phyloP scores from a whole-genome alignment of 1,140 invertebrate genomes.

The Leucophenga varia region DNA sequence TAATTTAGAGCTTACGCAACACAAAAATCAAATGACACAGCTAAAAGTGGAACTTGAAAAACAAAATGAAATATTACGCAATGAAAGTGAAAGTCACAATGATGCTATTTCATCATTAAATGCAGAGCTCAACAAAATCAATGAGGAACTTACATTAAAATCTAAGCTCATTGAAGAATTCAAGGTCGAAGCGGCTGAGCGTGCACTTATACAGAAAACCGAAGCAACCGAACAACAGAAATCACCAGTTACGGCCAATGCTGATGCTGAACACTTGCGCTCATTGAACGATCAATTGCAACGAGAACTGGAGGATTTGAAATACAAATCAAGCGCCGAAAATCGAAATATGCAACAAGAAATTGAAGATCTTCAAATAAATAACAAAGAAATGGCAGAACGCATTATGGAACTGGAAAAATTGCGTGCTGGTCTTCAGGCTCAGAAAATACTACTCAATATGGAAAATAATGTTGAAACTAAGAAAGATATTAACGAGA shows the following conservation, averaged over 20 bases:
- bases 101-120: conserved; percentile 13
- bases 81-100: not conserved
- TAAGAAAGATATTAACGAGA: conserved; percentile 7
- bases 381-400: conserved; percentile 44
- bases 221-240: conserved; percentile 6
- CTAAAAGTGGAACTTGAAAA: not conserved
- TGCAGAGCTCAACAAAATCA: conserved; percentile 14
- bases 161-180: conserved; percentile 19
- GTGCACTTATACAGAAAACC: not conserved
- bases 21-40: too few relatives aligned
- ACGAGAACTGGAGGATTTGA: conserved; percentile 43
- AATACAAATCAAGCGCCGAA: conserved; percentile 32
- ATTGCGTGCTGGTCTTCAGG: conserved; percentile 34
- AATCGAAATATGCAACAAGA: conserved; percentile 46
- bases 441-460: conserved; percentile 33
- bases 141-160: conserved; percentile 12
- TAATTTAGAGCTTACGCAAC: too few relatives aligned
- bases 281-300: conserved; percentile 41
- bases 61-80: conserved; percentile 13
- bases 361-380: conserved; percentile 45
- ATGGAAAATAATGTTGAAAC: conserved; percentile 11
- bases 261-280: conserved; percentile 40
- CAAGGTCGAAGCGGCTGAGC: conserved; percentile 9
- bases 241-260: conserved; percentile 2
- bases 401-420: conserved; percentile 42